phyloP scores from a whole-genome alignment of 2,888 invertebrate genomes.

The Rhagonycha fulva region DNA sequence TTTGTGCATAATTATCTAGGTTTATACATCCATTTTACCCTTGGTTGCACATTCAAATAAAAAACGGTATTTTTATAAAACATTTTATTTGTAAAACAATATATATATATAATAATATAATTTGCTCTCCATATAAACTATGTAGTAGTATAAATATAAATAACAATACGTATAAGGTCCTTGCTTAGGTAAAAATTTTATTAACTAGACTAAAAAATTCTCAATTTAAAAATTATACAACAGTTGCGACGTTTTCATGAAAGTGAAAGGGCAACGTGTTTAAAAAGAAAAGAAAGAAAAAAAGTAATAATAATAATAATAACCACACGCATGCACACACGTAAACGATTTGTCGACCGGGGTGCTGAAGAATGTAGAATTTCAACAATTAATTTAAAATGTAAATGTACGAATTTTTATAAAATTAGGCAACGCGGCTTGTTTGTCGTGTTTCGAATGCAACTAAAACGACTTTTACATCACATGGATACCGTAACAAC shows the following conservation, averaged over 20 bases:
- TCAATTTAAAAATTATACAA: constrained; percentile 9
- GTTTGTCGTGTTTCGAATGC: background rate
- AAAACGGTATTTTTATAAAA: constrained; percentile 24
- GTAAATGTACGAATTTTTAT: background rate
- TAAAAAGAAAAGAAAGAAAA: background rate
- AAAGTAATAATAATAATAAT: background rate
- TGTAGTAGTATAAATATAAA: constrained; percentile 54
- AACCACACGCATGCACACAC: background rate
- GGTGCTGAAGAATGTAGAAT: background rate
- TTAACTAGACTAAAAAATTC: constrained; percentile 41
- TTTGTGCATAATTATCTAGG: too few species aligned
- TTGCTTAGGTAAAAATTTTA: constrained; percentile 39
- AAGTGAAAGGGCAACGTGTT: background rate
- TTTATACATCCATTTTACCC: background rate
- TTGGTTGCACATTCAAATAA: background rate
- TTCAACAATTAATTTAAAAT: background rate
- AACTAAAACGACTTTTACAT: background rate
- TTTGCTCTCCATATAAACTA: constrained; percentile 50
- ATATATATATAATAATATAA: constrained; percentile 37
- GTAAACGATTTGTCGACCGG: background rate
- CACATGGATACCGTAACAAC: background rate
- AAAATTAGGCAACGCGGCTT: background rate
- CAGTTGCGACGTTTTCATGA: background rate
- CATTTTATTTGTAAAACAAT: constrained; percentile 47
- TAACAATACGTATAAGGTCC: constrained; percentile 55